Conservation (phyloP, 2,888 invertebrate genomes). For the Pachycephus smyrnensis region DNA sequence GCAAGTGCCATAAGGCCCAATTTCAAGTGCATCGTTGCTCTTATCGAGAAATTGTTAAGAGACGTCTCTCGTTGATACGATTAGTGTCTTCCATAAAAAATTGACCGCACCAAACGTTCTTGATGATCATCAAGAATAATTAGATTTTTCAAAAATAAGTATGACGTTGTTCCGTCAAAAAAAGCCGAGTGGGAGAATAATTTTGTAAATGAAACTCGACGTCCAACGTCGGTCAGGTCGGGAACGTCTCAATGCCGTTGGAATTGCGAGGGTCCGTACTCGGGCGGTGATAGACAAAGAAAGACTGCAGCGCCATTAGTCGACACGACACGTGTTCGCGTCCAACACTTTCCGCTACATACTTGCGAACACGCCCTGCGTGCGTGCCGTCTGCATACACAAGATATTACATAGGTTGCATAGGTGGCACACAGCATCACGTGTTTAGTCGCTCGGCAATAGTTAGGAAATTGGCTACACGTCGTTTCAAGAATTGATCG, state of each 20-base stretch:
- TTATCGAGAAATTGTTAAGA: too few relatives aligned
- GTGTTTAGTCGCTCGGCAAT: background rate
- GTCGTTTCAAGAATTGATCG: background rate
- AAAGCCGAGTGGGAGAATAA: too few relatives aligned
- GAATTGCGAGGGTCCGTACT: background rate
- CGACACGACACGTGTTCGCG: conserved; percentile 48
- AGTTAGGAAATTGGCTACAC: background rate
- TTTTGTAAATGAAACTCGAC: too few relatives aligned
- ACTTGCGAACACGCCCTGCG: conserved; percentile 52
- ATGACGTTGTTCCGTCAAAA: too few relatives aligned
- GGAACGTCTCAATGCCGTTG: background rate
- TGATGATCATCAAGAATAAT: too few relatives aligned
- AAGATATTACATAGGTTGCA: conserved; percentile 22
- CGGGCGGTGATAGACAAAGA: background rate
- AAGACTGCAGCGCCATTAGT: background rate
- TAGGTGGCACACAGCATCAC: background rate
- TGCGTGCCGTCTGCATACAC: conserved; percentile 57
- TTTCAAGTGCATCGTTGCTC: too few relatives aligned
- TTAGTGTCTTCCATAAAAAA: too few relatives aligned
- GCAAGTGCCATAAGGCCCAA: too few relatives aligned
- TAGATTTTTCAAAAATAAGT: too few relatives aligned
- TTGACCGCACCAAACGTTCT: too few relatives aligned
- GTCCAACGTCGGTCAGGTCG: background rate
- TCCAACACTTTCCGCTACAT: conserved; percentile 47
- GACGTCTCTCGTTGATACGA: too few relatives aligned